Conservation (phyloP, 2,113 vertebrate species). For the Microtus richardsoni region DNA sequence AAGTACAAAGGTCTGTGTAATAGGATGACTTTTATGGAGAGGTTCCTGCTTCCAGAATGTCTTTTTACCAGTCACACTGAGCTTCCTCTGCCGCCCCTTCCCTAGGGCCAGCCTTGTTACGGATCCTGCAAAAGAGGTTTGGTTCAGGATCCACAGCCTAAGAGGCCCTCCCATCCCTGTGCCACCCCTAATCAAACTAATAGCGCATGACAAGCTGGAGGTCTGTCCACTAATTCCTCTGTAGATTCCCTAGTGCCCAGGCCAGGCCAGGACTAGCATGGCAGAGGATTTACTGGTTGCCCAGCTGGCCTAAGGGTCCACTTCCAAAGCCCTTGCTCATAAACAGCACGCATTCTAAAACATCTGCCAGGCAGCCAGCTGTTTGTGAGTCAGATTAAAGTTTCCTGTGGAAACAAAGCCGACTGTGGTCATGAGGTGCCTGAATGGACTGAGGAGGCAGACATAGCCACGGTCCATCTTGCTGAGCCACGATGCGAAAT, state of each 20-base stretch:
- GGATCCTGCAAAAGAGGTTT: fast-evolving
- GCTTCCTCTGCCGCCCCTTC: background rate
- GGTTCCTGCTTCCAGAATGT: background rate
- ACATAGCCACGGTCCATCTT: too few relatives aligned
- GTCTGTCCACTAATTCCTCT: background rate
- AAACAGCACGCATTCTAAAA: background rate
- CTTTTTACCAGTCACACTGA: background rate
- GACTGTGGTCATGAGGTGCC: background rate
- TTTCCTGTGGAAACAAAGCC: constrained; percentile 12
- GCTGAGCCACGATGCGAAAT: background rate
- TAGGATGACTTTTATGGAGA: background rate
- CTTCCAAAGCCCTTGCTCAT: background rate
- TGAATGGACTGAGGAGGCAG: background rate
- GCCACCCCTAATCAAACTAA: background rate
- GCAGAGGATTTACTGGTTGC: background rate
- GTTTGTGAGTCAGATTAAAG: background rate
- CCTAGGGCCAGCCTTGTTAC: background rate
- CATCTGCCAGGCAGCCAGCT: background rate
- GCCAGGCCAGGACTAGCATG: background rate
- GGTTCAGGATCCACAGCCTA: too few relatives aligned
- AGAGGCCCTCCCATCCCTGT: too few relatives aligned
- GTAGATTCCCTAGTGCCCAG: background rate
- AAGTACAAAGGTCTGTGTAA: background rate
- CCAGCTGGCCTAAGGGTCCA: background rate
- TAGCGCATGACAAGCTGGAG: background rate